Evolutionary conservation across 2,113 vertebrate genomes (phyloP), one percentile per base, ranked within the genome.

Genomic region (Cromileptes altivelis): DNA sequence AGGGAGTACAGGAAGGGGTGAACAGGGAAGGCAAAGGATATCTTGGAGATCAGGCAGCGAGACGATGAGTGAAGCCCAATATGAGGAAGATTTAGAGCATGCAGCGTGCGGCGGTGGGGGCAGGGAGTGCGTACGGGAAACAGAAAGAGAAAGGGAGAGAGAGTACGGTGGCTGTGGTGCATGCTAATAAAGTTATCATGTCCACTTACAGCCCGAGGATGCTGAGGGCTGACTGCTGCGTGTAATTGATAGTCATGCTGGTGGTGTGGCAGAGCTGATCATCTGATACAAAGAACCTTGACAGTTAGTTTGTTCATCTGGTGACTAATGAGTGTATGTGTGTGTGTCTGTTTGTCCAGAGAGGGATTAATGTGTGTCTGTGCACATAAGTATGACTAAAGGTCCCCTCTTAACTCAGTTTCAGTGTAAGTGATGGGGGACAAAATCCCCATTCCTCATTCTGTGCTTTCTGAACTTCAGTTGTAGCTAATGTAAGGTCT

Each of bases 161-260:
- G 71, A 3, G 56, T 40, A 45, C 30, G 25, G 53, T 7, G 33
- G 68, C 72, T 77, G 68, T 25, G 57, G 47, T 82, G 88, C 75
- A 80, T 86, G 78, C 68, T 93, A 93, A 93, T 95, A 82, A 87
- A 87, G 71, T 92, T 86, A 83, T 89, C 82, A 80, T 77, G 85
- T 90, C 81, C 81, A 75, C 57, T 89, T 74, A 65, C 8, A 85
- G 81, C 62, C 82, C 4, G 18, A 62, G 55, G 81, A 87, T 64
- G 45, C 68, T 81, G 74, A 56, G 74, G 78, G 49, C 70, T 70
- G 55, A 76, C 84, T 74, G 82, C 85, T 84, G 82, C 49, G 68
- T 81, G 65, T 82, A 79, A 85, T 68, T 82, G 73, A 87, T 84
- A 76, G 90, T 79, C 71, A 73, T 82, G 73, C 67, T 77, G 81